Conservation (phyloP, 2,888 invertebrate genomes). For the Idaea straminata region DNA sequence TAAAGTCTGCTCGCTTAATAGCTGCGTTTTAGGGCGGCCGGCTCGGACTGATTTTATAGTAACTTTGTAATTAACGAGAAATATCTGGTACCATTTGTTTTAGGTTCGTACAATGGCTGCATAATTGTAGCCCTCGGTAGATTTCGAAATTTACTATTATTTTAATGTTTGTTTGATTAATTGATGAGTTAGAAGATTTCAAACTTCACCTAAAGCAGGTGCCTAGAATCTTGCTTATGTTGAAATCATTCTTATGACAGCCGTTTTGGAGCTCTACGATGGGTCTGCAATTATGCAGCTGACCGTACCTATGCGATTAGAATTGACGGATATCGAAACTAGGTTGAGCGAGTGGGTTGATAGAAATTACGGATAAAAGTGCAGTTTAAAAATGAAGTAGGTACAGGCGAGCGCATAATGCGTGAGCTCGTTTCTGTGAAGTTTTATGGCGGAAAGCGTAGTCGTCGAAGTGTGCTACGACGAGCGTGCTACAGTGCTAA, state of each 20-base stretch:
- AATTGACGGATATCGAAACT: constrained; percentile 10
- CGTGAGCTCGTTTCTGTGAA: constrained; percentile 17
- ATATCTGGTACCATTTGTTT: constrained; percentile 12
- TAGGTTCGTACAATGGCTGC: no score
- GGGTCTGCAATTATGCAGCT: no score
- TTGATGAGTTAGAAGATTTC: no score
- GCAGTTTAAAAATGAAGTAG: constrained; percentile 16
- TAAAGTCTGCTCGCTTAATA: constrained; percentile 44
- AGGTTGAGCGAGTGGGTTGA: background rate
- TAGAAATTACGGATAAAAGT: constrained; percentile 11
- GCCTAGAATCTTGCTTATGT: no score
- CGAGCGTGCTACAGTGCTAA: constrained; percentile 24
- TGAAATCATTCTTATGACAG: no score
- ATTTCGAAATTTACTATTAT: no score
- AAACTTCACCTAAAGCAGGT: no score
- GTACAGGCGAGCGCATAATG: constrained; percentile 23
- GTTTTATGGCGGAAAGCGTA: background rate
- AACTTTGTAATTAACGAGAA: constrained; percentile 46
- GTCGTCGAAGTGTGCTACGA: constrained; percentile 24
- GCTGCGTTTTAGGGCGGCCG: constrained; percentile 35
- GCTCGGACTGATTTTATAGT: constrained; percentile 29
- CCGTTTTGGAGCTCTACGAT: no score
- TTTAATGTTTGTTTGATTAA: no score
- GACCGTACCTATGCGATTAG: constrained; percentile 18
- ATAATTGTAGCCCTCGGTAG: no score